These are phyloP conservation scores for Cheilosia impressa DNA, from an alignment of 2,888 invertebrate genomes.

Conservation along the genomic window DNA sequence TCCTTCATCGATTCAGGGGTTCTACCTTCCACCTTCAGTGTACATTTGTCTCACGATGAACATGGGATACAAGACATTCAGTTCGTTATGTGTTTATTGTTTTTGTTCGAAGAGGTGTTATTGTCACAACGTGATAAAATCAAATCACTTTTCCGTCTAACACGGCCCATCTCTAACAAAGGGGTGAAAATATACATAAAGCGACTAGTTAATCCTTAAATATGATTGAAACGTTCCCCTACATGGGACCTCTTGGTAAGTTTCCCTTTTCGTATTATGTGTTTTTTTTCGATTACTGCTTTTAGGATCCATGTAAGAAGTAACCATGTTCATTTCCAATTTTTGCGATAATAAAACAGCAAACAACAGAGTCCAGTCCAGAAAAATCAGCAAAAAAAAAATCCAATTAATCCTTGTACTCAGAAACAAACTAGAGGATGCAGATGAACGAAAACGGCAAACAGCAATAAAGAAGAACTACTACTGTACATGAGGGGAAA, in stretches of 20 bases:
- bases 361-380: conserved; percentile 49
- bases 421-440: conserved; percentile 63
- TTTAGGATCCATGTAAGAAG: conserved; percentile 38
- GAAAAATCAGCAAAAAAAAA: conserved; percentile 38
- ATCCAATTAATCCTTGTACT: conserved; percentile 72
- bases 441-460: conserved; percentile 61
- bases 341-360: conserved; percentile 62
- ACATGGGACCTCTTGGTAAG: conserved; percentile 25
- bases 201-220: conserved; percentile 55
- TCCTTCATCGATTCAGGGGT: conserved; percentile 35
- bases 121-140: conserved; percentile 61
- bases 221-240: conserved; percentile 57
- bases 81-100: conserved; percentile 51
- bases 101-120: conserved; percentile 45
- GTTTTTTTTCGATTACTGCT: conserved; percentile 21
- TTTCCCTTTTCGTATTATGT: conserved; percentile 6
- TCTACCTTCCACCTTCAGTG: conserved; percentile 16
- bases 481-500: conserved; percentile 20
- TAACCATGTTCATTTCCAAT: conserved; percentile 36
- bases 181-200: conserved; percentile 28
- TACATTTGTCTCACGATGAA: conserved; percentile 43
- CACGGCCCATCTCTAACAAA: conserved; percentile 11
- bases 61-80: conserved; percentile 16
- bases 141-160: conserved; percentile 48
- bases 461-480: conserved; percentile 50